A percentile compares a stretch with the other conserved stretches of the same genome.
phyloP scores from a whole-genome alignment of 2,797 vertebrate species.

The Psittacula echo region DNA sequence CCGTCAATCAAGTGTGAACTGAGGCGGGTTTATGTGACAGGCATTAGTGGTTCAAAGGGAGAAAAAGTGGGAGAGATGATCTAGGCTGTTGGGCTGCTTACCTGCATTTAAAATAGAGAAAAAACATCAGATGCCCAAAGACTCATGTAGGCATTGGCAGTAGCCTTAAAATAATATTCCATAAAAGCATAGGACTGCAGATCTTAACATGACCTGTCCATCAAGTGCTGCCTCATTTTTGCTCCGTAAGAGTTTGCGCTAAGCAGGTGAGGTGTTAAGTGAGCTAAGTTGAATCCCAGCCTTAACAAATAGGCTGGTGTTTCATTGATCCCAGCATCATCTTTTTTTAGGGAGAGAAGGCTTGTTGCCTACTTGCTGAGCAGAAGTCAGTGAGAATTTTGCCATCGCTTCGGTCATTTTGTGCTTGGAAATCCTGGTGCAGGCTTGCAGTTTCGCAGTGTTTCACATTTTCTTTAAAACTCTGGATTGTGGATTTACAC shows the following conservation, averaged over 20 bases:
- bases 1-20: slow-evolving; percentile 36
- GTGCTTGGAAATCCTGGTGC: background rate
- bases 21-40: slow-evolving; percentile 25
- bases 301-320: background rate
- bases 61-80: background rate
- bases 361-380: background rate
- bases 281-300: background rate
- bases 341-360: background rate
- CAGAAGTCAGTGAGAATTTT: background rate
- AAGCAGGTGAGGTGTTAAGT: background rate
- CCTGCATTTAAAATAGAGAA: background rate
- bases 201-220: background rate
- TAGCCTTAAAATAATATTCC: background rate
- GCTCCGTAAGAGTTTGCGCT: background rate
- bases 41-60: slow-evolving; percentile 19
- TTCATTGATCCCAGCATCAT: background rate
- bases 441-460: background rate
- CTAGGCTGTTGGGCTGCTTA: background rate
- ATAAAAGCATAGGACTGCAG: background rate
- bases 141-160: background rate
- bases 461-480: background rate
- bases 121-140: background rate
- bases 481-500: background rate
- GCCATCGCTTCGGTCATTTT: accelerated
- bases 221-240: background rate